phyloP scores from a whole-genome alignment of 2,797 vertebrate genomes.

The Pantherophis alleghaniensis region DNA sequence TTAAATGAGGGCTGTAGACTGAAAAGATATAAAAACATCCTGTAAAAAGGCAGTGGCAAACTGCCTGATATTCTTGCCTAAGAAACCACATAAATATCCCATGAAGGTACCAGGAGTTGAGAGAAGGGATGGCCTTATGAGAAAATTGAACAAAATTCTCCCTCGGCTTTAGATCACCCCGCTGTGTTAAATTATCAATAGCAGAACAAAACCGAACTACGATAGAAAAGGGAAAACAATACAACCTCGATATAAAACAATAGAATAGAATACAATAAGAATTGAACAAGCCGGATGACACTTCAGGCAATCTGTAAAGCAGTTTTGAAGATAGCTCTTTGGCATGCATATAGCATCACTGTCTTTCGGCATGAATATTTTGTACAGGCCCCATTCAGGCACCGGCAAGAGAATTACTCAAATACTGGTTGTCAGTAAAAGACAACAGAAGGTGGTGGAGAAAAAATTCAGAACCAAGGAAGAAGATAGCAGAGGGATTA shows the following conservation, averaged over 20 bases:
- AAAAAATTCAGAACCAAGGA: background rate
- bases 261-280: background rate
- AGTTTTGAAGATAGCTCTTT: background rate
- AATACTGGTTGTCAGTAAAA: background rate
- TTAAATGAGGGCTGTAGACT: background rate
- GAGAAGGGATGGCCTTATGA: background rate
- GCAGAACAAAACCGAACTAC: background rate
- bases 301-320: background rate
- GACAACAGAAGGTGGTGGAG: conserved; percentile 2
- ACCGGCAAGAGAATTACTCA: background rate
- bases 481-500: background rate
- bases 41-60: background rate
- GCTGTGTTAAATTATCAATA: background rate
- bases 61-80: background rate
- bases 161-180: background rate
- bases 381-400: background rate
- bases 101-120: background rate
- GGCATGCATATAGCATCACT: background rate
- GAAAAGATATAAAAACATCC: background rate
- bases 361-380: conserved; percentile 4
- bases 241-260: background rate
- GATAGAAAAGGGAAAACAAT: background rate
- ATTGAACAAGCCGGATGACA: background rate
- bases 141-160: background rate
- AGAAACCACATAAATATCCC: background rate